phyloP scores from a whole-genome alignment of 2,888 invertebrate species.

The Rotaria magnacalcarata region DNA sequence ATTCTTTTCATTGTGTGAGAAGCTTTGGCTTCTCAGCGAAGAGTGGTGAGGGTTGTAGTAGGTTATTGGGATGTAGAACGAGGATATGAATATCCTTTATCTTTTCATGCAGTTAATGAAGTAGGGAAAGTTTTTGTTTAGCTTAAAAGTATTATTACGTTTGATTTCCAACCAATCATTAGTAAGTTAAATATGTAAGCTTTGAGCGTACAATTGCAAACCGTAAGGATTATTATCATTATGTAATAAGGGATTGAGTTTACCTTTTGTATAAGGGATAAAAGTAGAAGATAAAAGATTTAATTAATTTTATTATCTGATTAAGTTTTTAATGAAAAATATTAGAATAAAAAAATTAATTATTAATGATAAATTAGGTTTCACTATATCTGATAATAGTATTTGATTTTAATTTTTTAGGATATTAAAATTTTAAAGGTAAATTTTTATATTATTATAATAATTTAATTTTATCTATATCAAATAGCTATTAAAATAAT shows the following conservation, averaged over 20 bases:
- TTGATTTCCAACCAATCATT: constrained; percentile 9
- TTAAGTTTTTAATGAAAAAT: not conserved
- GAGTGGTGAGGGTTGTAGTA: constrained; percentile 47
- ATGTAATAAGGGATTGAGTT: too few species aligned
- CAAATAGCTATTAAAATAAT: not conserved
- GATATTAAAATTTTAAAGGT: not conserved
- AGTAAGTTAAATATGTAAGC: not conserved
- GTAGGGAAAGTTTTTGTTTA: not conserved
- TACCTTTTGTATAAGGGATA: not conserved
- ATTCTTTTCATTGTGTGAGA: constrained; percentile 51
- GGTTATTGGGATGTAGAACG: constrained; percentile 49
- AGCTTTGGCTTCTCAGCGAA: constrained; percentile 49
- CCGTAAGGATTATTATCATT: not conserved
- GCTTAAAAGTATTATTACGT: not conserved
- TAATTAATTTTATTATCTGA: constrained; percentile 4
- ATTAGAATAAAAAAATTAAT: not conserved
- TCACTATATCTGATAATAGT: not conserved
- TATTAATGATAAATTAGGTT: constrained; percentile 16
- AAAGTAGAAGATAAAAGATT: not conserved
- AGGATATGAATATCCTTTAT: constrained; percentile 48
- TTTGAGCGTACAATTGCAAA: constrained; percentile 10
- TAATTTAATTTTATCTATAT: not conserved
- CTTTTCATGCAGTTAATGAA: constrained; percentile 49
- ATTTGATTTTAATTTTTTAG: not conserved
- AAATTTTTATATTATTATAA: constrained; percentile 18